Percentiles rank a stretch among this genome's conserved stretches.
Conservation (phyloP, 1,140 invertebrate species). For the Araneus ventricosus region DNA sequence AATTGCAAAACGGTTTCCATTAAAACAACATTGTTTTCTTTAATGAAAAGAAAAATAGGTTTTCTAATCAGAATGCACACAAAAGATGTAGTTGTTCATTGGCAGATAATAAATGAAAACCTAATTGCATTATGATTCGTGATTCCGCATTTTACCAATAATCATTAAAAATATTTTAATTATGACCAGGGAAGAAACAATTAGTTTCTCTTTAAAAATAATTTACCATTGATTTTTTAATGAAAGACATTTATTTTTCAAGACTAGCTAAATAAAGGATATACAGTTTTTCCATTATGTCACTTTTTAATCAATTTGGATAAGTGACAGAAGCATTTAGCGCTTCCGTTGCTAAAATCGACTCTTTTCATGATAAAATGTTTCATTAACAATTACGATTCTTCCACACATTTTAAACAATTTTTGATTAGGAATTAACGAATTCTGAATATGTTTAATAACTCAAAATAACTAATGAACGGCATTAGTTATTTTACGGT, state of each 20-base stretch:
- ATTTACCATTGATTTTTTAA: slow-evolving; percentile 48
- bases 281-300: neutral
- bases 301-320: neutral
- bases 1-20: slow-evolving; percentile 39
- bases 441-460: too few species aligned
- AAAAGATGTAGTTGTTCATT: neutral
- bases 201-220: slow-evolving; percentile 39
- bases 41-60: slow-evolving; percentile 28
- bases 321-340: neutral
- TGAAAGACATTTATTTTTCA: slow-evolving; percentile 30
- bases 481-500: too few species aligned
- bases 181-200: slow-evolving; percentile 11
- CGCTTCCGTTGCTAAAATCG: neutral
- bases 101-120: slow-evolving; percentile 19
- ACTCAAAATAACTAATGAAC: too few species aligned
- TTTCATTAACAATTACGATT: too few species aligned
- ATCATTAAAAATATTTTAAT: slow-evolving; percentile 56
- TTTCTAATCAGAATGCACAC: neutral
- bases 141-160: slow-evolving; percentile 34
- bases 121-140: slow-evolving; percentile 39
- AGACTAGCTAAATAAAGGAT: neutral
- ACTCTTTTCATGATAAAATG: neutral
- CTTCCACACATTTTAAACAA: too few species aligned
- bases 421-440: too few species aligned
- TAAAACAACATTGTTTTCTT: slow-evolving; percentile 33